Evolutionary conservation across 2,888 invertebrate species (phyloP).

Genomic region (Parnassius orleans): DNA sequence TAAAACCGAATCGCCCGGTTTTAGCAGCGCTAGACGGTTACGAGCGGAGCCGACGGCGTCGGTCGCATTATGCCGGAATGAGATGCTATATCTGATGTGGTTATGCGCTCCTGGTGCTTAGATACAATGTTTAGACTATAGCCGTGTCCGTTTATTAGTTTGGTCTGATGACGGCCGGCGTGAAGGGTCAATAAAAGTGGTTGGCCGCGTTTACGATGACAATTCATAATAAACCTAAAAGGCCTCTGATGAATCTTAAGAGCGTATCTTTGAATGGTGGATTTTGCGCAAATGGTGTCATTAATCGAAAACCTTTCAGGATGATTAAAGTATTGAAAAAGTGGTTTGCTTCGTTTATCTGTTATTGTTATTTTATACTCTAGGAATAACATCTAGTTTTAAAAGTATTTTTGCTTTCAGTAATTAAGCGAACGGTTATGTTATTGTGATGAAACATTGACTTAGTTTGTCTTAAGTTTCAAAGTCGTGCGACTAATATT

Average conservation of each 20-base stretch:
- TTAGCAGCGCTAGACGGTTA: constrained; percentile 79
- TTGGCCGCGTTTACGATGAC: constrained; percentile 39
- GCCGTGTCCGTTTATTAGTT: constrained; percentile 58
- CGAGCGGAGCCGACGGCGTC: constrained; percentile 70
- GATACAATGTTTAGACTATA: constrained; percentile 65
- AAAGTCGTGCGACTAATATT: too few species aligned
- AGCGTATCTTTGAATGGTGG: constrained; percentile 15
- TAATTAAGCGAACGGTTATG: too few species aligned
- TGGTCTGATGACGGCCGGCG: constrained; percentile 44
- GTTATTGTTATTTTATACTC: too few species aligned
- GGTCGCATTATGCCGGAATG: constrained; percentile 51
- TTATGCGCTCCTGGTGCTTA: constrained; percentile 68
- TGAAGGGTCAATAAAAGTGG: constrained; percentile 58
- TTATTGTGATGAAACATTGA: too few species aligned
- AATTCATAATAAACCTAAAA: constrained; percentile 45
- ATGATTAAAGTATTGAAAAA: constrained; percentile 29
- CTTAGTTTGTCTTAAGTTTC: too few species aligned
- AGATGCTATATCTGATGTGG: constrained; percentile 68
- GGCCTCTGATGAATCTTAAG: constrained; percentile 32
- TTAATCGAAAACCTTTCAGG: constrained; percentile 23
- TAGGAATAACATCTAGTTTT: too few species aligned
- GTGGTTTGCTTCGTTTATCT: too few species aligned
- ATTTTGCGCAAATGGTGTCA: constrained; percentile 23
- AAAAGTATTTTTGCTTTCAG: too few species aligned
- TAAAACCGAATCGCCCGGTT: constrained; percentile 80